Base-by-base conservation (phyloP, 2,888 invertebrate genomes). In the Notodonta dromedarius region DNA sequence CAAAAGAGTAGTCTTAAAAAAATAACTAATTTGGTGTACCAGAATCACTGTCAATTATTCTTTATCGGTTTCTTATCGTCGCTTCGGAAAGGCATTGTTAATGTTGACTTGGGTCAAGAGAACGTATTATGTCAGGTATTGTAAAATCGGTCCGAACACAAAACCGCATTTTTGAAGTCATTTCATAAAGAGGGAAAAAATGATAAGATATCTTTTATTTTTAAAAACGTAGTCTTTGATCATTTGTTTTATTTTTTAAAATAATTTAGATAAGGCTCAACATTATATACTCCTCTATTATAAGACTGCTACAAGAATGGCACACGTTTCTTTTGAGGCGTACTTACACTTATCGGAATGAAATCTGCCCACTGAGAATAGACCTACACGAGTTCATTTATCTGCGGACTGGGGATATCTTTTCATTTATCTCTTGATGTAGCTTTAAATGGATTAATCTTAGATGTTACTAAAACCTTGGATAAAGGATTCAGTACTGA, bases 391-490 rank as follows among this genome's bases (percentile, higher is more conserved):
- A 54, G 61, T 72, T 75, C 70, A 73, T 67, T 72, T 72, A 65
- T 70, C 70, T 42, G 58, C 54, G 73, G 73, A 64, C 44, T 51
- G 59, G 57, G 11, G 39, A n/a, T 65, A 50, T 62, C 35, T 39
- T 57, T 32, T 24, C 55, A 55, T 58, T 62, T 56, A 58, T 56
- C 52, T 42, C 48, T 39, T 44, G 68, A 69, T 63, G 58, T 54
- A 62, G 64, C 65, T 74, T 67, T 11, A 74, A n/a, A n/a, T n/a
- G n/a, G n/a, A n/a, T n/a, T n/a, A 65, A 69, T 74, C 56, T 46
- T 46, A 12, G 46, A 46, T 46, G 9, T 46, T 46, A 24, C 24
- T 24, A 24, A 24, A 24, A 24, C 24, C 24, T 24, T 24, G 2
- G 24, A 24, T 24, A 24, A 24, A 24, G 24, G 24, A 24, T 0